Evolutionary conservation across 1,140 invertebrate species (phyloP).

Genomic region (Rhynchophorus ferrugineus): DNA sequence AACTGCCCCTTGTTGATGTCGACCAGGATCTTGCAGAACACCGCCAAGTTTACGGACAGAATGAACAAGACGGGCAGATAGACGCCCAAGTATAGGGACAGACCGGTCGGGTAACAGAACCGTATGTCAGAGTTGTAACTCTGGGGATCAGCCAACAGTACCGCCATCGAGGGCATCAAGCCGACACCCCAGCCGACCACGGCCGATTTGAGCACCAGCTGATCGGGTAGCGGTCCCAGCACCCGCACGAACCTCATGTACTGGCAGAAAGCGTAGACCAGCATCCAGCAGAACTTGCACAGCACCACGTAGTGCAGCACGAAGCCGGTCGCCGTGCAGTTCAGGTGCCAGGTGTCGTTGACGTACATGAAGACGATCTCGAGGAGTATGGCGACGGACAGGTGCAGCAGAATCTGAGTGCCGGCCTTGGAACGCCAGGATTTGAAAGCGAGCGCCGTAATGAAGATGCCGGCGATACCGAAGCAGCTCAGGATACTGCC

Average conservation of each 20-base stretch:
- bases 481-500: constrained; percentile 52
- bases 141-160: constrained; percentile 39
- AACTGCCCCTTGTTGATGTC: constrained; percentile 45
- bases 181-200: constrained; percentile 35
- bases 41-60: constrained; percentile 45
- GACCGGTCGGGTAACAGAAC: constrained; percentile 51
- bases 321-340: constrained; percentile 45
- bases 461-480: constrained; percentile 49
- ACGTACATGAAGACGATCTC: constrained; percentile 49
- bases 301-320: constrained; percentile 53
- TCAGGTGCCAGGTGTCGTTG: constrained; percentile 42
- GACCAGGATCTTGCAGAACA: constrained; percentile 49
- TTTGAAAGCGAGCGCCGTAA: constrained; percentile 49
- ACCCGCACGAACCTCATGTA: constrained; percentile 53
- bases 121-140: constrained; percentile 39
- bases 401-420: constrained; percentile 52
- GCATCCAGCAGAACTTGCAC: constrained; percentile 57
- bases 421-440: constrained; percentile 52
- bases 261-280: constrained; percentile 54
- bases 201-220: constrained; percentile 32
- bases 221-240: constrained; percentile 41
- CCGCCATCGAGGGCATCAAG: constrained; percentile 23
- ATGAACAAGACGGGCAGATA: constrained; percentile 49
- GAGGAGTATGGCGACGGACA: constrained; percentile 49
- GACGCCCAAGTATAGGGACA: constrained; percentile 45